phyloP scores from a whole-genome alignment of 2,888 invertebrate species.

The Watsonalla cultraria region DNA sequence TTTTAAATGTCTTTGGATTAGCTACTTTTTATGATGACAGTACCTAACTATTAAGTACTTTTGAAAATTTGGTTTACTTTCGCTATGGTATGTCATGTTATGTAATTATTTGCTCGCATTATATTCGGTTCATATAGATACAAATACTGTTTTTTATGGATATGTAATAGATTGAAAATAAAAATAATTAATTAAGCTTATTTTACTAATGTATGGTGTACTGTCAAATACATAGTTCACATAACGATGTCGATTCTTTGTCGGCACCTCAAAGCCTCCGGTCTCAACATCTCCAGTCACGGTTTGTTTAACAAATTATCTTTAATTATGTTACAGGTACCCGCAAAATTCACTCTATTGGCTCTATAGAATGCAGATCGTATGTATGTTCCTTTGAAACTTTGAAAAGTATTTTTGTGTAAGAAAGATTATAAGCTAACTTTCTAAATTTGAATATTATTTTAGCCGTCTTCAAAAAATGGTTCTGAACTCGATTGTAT shows the following conservation, averaged over 20 bases:
- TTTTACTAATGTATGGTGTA: background rate
- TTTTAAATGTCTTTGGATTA: no score
- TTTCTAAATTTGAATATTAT: no score
- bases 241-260: constrained; percentile 25
- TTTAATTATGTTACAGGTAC: constrained; percentile 56
- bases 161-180: no score
- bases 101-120: no score
- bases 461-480: background rate
- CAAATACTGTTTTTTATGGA: no score
- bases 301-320: constrained; percentile 66
- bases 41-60: no score
- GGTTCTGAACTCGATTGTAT: background rate
- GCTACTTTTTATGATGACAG: no score
- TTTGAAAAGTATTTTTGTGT: no score
- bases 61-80: no score
- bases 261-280: constrained; percentile 55
- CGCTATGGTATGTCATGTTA: no score
- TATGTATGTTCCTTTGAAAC: background rate
- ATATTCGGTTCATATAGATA: no score
- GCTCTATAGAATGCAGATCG: constrained; percentile 24
- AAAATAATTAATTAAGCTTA: background rate
- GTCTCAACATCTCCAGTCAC: constrained; percentile 38
- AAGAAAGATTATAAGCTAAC: no score
- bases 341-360: constrained; percentile 29
- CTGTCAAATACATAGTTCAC: background rate